Conservation (phyloP, 1,140 invertebrate genomes). For the Drosophila repleta region DNA sequence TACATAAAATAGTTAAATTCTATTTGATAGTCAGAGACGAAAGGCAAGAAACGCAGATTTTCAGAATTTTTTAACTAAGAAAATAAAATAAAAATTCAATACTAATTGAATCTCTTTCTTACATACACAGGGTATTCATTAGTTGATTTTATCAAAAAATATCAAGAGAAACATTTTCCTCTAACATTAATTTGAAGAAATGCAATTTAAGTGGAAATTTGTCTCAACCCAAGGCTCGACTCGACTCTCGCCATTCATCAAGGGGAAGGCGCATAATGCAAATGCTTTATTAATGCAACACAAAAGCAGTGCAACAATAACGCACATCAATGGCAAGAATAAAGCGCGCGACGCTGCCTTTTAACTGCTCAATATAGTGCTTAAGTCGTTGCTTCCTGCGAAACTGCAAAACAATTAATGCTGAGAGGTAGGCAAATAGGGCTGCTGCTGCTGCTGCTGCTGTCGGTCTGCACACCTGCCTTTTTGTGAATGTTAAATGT, state of each 20-base stretch:
- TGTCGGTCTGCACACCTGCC: conserved; percentile 12
- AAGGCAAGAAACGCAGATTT: no score
- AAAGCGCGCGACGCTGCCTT: conserved; percentile 18
- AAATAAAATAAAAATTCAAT: no score
- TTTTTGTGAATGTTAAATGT: conserved; percentile 42
- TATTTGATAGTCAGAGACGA: no score
- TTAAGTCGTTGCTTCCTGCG: conserved; percentile 48
- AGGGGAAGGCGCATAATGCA: conserved; percentile 14
- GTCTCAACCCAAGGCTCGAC: not conserved
- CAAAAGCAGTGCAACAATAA: conserved; percentile 31
- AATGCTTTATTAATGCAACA: conserved; percentile 32
- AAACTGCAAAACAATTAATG: conserved; percentile 42
- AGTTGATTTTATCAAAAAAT: not conserved
- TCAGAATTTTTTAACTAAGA: no score
- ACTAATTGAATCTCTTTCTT: not conserved
- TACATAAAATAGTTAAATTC: no score
- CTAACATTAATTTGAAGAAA: conserved; percentile 1
- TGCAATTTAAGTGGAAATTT: conserved; percentile 10
- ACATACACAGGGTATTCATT: not conserved
- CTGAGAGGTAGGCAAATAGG: not conserved
- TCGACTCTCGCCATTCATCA: not conserved
- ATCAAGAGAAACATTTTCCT: not conserved
- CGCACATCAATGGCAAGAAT: conserved; percentile 24
- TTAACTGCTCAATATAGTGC: conserved; percentile 50
- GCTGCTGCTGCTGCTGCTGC: not conserved